Percentiles rank a stretch among this genome's conserved stretches.
These are phyloP conservation scores for Oncorhynchus clarkii DNA, from an alignment of 2,113 vertebrate genomes.

Conservation along the genomic window DNA sequence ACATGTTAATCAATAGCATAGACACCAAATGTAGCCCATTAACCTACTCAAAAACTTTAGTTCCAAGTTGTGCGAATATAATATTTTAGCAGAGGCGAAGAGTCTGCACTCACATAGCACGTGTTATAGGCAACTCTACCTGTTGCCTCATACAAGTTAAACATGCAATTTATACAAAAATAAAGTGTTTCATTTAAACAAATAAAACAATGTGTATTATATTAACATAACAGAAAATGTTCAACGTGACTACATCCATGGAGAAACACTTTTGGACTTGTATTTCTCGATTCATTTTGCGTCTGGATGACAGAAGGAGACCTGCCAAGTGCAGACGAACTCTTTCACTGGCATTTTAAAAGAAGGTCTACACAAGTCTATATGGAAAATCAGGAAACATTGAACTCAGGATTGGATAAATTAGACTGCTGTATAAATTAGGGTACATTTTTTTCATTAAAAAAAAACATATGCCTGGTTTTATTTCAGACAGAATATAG, in stretches of 20 bases:
- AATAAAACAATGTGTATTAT: not conserved
- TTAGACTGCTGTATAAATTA: not conserved
- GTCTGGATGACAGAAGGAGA: constrained; percentile 60
- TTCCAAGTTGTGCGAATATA: not conserved
- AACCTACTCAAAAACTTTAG: not conserved
- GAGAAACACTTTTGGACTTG: constrained; percentile 42
- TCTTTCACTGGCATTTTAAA: constrained; percentile 53
- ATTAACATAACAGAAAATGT: constrained; percentile 14
- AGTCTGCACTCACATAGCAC: not conserved
- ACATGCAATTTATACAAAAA: not conserved
- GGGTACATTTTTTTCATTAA: not conserved
- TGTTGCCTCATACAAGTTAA: not conserved
- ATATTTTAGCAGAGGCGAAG: no score
- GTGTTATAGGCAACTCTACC: not conserved
- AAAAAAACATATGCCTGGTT: not conserved
- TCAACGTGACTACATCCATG: not conserved
- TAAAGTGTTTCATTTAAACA: not conserved
- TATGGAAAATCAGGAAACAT: not conserved
- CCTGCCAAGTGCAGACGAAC: constrained; percentile 73
- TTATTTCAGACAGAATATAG: not conserved
- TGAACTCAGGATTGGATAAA: not conserved
- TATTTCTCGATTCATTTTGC: constrained; percentile 62
- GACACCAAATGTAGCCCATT: not conserved
- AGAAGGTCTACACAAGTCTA: constrained; percentile 29
- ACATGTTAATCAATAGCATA: not conserved